These are phyloP conservation scores for Tauraco erythrolophus DNA, from an alignment of 2,113 vertebrate species.

Conservation along the genomic window DNA sequence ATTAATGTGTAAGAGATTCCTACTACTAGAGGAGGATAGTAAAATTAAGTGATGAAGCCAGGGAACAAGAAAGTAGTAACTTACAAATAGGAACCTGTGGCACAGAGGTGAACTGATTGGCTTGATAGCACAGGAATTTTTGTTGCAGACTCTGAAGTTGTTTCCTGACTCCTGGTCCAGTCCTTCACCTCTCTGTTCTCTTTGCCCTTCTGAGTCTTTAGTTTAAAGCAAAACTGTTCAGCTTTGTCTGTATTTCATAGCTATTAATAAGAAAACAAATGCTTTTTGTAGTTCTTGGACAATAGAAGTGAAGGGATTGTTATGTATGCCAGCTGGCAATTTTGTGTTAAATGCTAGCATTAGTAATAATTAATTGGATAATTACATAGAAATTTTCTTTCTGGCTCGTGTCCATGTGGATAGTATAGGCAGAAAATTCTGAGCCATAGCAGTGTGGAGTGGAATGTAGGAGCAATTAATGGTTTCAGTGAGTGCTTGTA, in stretches of 20 bases:
- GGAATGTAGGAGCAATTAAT: neutral
- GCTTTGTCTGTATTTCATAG: neutral
- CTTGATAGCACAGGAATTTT: neutral
- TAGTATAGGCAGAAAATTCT: constrained; percentile 3
- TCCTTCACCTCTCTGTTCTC: neutral
- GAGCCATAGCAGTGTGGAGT: neutral
- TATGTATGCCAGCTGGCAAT: neutral
- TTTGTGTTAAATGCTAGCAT: neutral
- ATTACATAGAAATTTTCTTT: neutral
- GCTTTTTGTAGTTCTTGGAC: neutral
- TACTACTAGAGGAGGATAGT: neutral
- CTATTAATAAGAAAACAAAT: neutral
- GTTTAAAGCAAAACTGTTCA: neutral
- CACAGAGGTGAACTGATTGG: neutral
- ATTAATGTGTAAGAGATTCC: neutral
- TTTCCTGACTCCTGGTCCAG: neutral
- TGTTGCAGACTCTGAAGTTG: neutral
- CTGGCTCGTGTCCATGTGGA: neutral
- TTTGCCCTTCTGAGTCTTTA: neutral
- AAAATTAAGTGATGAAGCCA: neutral
- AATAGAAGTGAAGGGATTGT: neutral
- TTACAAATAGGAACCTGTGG: neutral
- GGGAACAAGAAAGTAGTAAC: neutral
- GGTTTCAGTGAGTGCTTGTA: constrained; percentile 1
- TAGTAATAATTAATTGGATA: constrained; percentile 30